Evolutionary conservation across 2,113 vertebrate genomes (phyloP).

Genomic region (Malurus cyaneus): DNA sequence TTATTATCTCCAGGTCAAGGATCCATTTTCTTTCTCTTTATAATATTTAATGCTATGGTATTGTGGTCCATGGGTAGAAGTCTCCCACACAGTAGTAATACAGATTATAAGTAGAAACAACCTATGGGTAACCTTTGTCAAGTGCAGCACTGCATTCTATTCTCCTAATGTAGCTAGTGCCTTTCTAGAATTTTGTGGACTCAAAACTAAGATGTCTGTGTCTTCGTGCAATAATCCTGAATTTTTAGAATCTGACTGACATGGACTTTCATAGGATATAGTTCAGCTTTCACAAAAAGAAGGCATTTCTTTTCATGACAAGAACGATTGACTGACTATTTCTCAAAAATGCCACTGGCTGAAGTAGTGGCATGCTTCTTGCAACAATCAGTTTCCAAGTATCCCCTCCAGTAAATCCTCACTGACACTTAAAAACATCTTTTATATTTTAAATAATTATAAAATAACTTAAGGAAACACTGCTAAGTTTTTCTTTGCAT

Average conservation of each 20-base stretch:
- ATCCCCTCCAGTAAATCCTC: not conserved
- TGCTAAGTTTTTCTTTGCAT: not conserved
- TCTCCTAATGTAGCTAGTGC: not conserved
- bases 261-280: not conserved
- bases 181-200: not conserved
- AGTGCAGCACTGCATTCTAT: not conserved
- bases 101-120: not conserved
- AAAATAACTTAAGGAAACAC: not conserved
- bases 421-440: not conserved
- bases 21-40: not conserved
- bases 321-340: not conserved
- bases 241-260: not conserved
- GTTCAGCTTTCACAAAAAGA: not conserved
- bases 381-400: not conserved
- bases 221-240: not conserved
- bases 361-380: not conserved
- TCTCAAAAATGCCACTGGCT: not conserved
- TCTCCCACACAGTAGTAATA: not conserved
- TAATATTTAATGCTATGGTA: not conserved
- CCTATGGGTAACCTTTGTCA: not conserved
- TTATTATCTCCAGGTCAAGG: not conserved
- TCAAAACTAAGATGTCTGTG: not conserved
- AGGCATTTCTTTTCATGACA: not conserved
- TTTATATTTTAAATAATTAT: not conserved
- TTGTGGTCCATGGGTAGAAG: not conserved